Base-by-base conservation (phyloP, 2,888 invertebrate genomes). In the Oligia fasciuncula region DNA sequence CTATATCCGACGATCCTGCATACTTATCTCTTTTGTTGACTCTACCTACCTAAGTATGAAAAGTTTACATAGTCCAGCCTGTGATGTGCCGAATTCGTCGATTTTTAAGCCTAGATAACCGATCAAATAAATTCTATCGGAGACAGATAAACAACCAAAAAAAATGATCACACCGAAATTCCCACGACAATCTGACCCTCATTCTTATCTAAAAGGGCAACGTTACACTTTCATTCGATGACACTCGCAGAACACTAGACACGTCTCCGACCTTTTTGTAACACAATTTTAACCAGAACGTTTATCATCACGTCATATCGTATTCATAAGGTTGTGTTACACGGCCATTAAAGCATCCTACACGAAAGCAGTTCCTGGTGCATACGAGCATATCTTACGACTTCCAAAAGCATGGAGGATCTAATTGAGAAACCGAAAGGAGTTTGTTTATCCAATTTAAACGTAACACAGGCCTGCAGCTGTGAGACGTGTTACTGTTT, bases 351-450 rank as follows among this genome's bases (percentile, higher is more conserved):
- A 43, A 76, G 19, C 76, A 65, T 68, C 73, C 71, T 78, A 80
- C 71, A 60, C 63, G 62, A 19, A 60, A 68, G 76, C 74, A 76
- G 67, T 80, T 81, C 54, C 69, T 77, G 69, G 40, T 76, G 23
- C 77, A 71, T 74, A 79, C 51, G 82, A 51, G 74, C 79, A 79
- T 86, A 83, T 80, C 84, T 77, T 69, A 49, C 4, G 5, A 46
- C 49, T 71, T 65, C 73, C 60, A 80, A 80, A 86, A 83, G 49
- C 54, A 43, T 63, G 19, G 19, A 74, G n/a, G n/a, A 75, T 77
- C 72, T 84, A 87, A 87, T 85, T 85, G 63, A 67, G 68, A 81
- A 74, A 72, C 87, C 85, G 81, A 87, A 85, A 79, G 60, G 66
- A 29, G 83, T 76, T 84, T 87, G 72, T 81, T 78, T 79, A 79